Base-by-base conservation (phyloP, 2,113 vertebrate species). In the Callocephalon fimbriatum region DNA sequence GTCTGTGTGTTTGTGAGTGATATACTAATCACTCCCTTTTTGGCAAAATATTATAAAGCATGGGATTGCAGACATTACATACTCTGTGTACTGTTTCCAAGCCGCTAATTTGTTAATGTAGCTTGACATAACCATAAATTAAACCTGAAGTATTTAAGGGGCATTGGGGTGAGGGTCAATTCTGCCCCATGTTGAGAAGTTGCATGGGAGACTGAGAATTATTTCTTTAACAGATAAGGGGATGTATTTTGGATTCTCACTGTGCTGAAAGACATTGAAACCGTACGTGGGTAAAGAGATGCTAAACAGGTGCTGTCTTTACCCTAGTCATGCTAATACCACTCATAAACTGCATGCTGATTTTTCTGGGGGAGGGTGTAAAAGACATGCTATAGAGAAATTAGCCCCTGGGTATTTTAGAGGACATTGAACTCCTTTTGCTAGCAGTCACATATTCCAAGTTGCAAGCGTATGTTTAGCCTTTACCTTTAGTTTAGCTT, bases 21-120 rank as follows among this genome's bases (percentile, higher is more conserved):
- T 83, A 56, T 21, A 16, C 32, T 77, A 42, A 89, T 72, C n/a
- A 66, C 56, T 85, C 76, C 66, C 31, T 84, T 93, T 92, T 81
- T 89, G 88, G 61, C 79, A 86, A 77, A 77, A 40, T 68, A 21
- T 40, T 81, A 15, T 37, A 31, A 67, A 92, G 66, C 56, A 19
- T 17, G 19, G 32, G 56, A 37, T 5, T 82, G 48, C 66, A 96
- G 94, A 93, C 93, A 79, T 96, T 89, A 81, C 91, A 87, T 81
- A 76, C 40, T 78, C 79, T 65, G 75, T 93, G 82, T 95, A 45
- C 56, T 86, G 82, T 92, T 96, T 92, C 72, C 62, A 85, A 89
- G 53, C 9, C n/a, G 35, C 48, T 92, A 47, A 76, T 93, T 89
- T 71, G 44, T 94, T 94, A 59, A 78, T 61, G 59, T 14, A 66